These are phyloP conservation scores for Fistularia commersonii DNA, from an alignment of 2,797 vertebrate genomes.

Conservation along the genomic window DNA sequence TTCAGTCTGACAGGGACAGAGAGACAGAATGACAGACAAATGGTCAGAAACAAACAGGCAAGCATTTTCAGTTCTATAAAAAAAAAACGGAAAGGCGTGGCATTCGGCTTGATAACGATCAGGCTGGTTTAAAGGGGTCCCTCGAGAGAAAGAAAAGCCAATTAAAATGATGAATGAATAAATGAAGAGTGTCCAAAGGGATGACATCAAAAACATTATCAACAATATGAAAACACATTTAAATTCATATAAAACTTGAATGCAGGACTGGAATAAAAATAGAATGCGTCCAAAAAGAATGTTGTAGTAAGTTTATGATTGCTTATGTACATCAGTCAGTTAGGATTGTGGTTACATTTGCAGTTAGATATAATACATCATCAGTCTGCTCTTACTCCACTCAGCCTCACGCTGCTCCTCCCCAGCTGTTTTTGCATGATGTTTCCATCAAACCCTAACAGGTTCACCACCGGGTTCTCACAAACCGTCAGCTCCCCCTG, in stretches of 20 bases:
- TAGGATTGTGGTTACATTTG: no score
- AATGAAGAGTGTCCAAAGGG: no score
- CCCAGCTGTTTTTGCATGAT: constrained; percentile 67
- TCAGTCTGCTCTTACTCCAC: constrained; percentile 47
- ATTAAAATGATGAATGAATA: no score
- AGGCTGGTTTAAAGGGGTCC: no score
- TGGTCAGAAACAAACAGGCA: constrained; percentile 1
- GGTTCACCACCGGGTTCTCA: constrained; percentile 55
- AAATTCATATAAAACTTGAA: not conserved
- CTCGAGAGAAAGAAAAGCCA: no score
- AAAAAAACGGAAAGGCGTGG: not conserved
- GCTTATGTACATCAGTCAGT: no score
- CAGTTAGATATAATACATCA: no score
- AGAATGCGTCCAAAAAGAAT: no score
- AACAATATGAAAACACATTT: not conserved
- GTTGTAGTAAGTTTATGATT: no score
- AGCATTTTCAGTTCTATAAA: not conserved
- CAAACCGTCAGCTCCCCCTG: constrained; percentile 37
- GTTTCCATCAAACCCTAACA: constrained; percentile 75
- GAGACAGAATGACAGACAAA: not conserved
- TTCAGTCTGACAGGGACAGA: constrained; percentile 42
- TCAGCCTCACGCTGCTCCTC: constrained; percentile 37
- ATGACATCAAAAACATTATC: no score
- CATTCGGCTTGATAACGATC: no score
- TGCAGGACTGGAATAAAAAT: no score